Evolutionary conservation across 2,113 vertebrate genomes (phyloP), one percentile per base, ranked within the genome.

Genomic region (Conger conger): DNA sequence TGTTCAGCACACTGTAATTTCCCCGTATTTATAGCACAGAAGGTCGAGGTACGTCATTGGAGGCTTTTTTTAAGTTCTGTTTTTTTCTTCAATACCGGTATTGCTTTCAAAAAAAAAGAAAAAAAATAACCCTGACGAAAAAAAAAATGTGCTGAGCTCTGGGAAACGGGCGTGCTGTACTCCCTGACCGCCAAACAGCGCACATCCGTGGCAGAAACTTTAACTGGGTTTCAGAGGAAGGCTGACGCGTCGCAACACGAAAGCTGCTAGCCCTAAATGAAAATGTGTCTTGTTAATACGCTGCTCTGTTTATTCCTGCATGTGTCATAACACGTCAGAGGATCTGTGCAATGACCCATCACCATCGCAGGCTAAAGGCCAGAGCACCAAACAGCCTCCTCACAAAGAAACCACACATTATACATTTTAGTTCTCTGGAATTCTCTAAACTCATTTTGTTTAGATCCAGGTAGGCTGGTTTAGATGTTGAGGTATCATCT

Each of bases 1-100:
- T 20, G 20, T 68, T 83, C 15, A 83, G 42, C 77, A 77, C 85
- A 79, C 82, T 80, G 85, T 86, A 83, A 86, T 86, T 86, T 82
- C 85, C 57, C 85, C 76, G 54, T 68, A 68, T 37, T 27, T 40
- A 78, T 82, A 60, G 81, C 33, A 35, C 76, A 60, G 53, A 86
- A 86, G 57, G 85, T 79, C 81, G 77, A 42, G 54, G 45, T 83
- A 86, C 76, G 85, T 86, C 85, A 86, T 53, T 27, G 30, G 53
- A 83, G 38, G 53, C 78, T 20, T 82, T 79, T 79, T 73, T 82
- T 50, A 50, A 50, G 50, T 82, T 82, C 76, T 86, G n/a, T 73
- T 77, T 86, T 37, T 73, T 77, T 82, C 83, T 82, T 86, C 30
- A 83, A 36, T 11, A 33, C 33, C 42, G 9, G 63, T 85, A 60